Evolutionary conservation across 2,113 vertebrate genomes (phyloP).

Genomic region (Dermatemys mawii): DNA sequence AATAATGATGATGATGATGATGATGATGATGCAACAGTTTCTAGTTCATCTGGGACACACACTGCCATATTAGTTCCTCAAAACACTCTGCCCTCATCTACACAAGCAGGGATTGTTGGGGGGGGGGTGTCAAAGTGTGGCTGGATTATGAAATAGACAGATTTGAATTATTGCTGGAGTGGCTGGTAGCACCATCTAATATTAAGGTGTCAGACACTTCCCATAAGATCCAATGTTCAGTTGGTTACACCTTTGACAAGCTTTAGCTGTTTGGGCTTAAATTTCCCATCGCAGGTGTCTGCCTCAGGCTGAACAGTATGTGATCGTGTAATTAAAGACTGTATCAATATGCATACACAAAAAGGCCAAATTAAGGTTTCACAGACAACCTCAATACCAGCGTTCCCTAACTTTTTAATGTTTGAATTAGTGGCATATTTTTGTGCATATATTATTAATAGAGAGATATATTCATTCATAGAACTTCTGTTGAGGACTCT

Average conservation of each 20-base stretch:
- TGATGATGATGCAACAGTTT: background rate
- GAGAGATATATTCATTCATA: conserved; percentile 27
- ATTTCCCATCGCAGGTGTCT: conserved; percentile 61
- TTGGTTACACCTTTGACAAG: conserved; percentile 26
- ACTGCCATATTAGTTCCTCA: background rate
- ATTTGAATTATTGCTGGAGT: background rate
- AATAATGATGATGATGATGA: background rate
- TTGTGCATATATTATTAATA: conserved; percentile 20
- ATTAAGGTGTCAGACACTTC: background rate
- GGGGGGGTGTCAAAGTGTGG: background rate
- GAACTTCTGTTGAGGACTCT: background rate
- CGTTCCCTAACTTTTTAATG: conserved; percentile 39
- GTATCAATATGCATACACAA: conserved; percentile 25
- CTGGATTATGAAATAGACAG: background rate
- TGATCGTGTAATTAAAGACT: conserved; percentile 68
- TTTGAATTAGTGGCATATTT: conserved; percentile 48
- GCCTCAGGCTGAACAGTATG: conserved; percentile 56
- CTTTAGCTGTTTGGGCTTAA: conserved; percentile 41
- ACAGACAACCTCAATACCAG: conserved; percentile 61
- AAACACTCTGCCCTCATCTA: background rate
- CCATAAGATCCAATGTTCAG: background rate
- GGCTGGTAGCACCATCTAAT: background rate
- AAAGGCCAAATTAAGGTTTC: conserved; percentile 70
- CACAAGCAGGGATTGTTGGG: background rate
- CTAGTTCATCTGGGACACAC: background rate